Evolutionary conservation across 2,113 vertebrate species (phyloP), one percentile per base, ranked within the genome.

Genomic region (Gambusia holbrooki): DNA sequence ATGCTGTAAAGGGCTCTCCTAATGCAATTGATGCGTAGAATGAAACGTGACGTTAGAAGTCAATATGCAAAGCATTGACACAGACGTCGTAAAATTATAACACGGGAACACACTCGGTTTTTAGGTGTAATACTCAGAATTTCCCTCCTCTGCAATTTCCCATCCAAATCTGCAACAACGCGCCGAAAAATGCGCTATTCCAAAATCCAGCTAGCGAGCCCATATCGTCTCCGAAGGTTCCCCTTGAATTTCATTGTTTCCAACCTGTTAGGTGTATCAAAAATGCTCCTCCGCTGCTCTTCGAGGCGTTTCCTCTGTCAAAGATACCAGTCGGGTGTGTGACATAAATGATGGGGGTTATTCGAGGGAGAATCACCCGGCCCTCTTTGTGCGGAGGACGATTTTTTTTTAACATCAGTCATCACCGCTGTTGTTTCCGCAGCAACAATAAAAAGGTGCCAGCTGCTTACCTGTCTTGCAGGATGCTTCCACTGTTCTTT

Each of bases 371-470:
- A 77, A 83, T 83, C 80, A 64, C 77, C 76, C 84, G 87, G 87
- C 87, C 90, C 85, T 92, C 85, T 89, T 92, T 92, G 87, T 91
- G 89, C 89, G 79, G 84, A 90, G 88, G 85, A 91, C 64, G 73
- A 82, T 87, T 82, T 84, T 54, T 84, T 54, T 54, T 54, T 9
- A 15, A 28, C 12, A 87, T 83, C 79, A 76, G 35, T 83, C 82
- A 73, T 78, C 81, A 40, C 54, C 30, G 66, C 76, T 2, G 70
- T 71, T 40, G 74, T 28, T 75, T 67, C 66, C 42, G 63, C 80
- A 71, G 64, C 60, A 28, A 51, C 42, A 29, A 4, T 58, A 15
- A 33, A 72, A 42, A 78, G 58, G 42, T 32, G 37, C 7, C 35
- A 14, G 45, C n/a, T 22, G 29, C 90, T 86, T 91, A 93, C 91